phyloP scores from a whole-genome alignment of 1,140 invertebrate genomes.

The Radopholus similis region DNA sequence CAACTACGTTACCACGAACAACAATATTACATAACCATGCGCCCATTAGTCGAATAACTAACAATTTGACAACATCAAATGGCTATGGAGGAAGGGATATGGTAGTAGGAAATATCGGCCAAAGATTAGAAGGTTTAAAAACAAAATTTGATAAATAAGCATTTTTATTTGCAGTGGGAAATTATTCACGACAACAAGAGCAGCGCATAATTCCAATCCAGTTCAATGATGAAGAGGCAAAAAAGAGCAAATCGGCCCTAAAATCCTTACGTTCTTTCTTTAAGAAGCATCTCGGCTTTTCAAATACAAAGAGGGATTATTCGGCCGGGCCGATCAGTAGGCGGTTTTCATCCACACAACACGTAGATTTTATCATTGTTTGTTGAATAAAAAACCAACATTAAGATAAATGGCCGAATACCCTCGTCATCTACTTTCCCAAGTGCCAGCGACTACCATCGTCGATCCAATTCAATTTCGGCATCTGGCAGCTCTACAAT shows the following conservation, averaged over 20 bases:
- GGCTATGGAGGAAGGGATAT: no score
- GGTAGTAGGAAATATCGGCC: no score
- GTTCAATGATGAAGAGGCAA: constrained; percentile 2
- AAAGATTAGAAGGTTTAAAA: no score
- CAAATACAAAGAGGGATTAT: constrained; percentile 10
- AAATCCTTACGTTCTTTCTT: constrained; percentile 25
- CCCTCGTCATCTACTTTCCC: not conserved
- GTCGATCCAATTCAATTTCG: not conserved
- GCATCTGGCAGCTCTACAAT: no score
- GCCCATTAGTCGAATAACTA: no score
- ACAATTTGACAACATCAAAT: no score
- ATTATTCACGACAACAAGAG: not conserved
- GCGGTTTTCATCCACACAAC: constrained; percentile 14
- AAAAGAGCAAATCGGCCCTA: constrained; percentile 18
- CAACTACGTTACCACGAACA: no score
- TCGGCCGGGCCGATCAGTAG: not conserved
- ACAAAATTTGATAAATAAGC: no score
- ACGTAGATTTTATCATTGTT: not conserved
- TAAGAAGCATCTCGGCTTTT: constrained; percentile 17
- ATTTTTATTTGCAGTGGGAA: not conserved
- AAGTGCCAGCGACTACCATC: not conserved
- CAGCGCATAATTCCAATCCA: not conserved
- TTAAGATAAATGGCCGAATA: constrained; percentile 3
- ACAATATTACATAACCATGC: no score
- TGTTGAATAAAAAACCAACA: not conserved